These are phyloP conservation scores for Plagodis dolabraria DNA, from an alignment of 2,888 invertebrate species.

Conservation along the genomic window DNA sequence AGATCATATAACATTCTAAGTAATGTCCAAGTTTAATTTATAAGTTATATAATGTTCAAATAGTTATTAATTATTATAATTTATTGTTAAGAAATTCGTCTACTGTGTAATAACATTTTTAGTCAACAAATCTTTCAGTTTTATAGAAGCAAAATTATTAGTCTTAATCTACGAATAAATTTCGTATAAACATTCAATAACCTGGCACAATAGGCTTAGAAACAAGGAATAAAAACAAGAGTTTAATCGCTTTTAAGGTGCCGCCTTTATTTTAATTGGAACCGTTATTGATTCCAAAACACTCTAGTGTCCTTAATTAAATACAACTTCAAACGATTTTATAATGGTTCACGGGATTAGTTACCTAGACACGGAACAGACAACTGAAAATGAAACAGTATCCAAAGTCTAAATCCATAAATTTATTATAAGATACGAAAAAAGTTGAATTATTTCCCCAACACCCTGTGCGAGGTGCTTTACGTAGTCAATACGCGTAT, in stretches of 20 bases:
- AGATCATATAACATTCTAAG: no score
- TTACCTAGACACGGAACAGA: slow-evolving; percentile 7
- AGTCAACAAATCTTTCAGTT: no score
- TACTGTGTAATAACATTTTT: no score
- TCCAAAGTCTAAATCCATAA: not conserved
- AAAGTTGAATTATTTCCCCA: no score
- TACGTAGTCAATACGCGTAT: no score
- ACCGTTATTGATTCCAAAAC: slow-evolving; percentile 15
- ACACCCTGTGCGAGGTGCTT: no score
- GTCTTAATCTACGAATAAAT: no score
- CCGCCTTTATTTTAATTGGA: slow-evolving; percentile 8
- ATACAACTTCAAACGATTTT: slow-evolving; percentile 21
- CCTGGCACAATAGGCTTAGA: not conserved
- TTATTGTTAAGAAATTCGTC: no score
- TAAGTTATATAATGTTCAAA: no score
- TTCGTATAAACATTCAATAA: not conserved
- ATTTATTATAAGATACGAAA: not conserved
- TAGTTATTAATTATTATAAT: no score
- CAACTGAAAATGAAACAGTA: not conserved
- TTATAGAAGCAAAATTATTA: no score
- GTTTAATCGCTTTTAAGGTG: not conserved
- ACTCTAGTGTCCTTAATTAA: slow-evolving; percentile 20
- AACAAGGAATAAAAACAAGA: not conserved
- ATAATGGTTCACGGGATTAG: slow-evolving; percentile 17
- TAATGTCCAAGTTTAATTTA: no score